Percentiles rank a stretch among this genome's conserved stretches.
phyloP scores from a whole-genome alignment of 2,797 vertebrate species.

The Meda fulgida region DNA sequence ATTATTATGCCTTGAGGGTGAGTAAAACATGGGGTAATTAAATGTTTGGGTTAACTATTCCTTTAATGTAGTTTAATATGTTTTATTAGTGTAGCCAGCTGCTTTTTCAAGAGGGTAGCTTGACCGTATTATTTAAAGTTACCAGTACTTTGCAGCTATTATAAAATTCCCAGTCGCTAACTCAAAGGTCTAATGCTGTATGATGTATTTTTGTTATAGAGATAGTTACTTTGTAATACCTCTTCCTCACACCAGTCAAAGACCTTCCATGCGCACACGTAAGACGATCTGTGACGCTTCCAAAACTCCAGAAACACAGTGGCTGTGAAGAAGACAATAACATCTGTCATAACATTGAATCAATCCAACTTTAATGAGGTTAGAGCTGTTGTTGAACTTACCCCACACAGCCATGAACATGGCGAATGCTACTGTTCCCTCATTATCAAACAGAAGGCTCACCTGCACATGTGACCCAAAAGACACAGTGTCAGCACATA shows the following conservation, averaged over 20 bases:
- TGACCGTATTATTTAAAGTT: not conserved
- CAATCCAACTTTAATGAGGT: not conserved
- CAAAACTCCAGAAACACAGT: conserved; percentile 95
- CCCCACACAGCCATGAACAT: conserved; percentile 97
- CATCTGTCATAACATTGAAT: not conserved
- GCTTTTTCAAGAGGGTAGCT: not conserved
- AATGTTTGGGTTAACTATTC: too few species aligned
- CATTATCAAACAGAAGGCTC: conserved; percentile 92
- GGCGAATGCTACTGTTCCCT: conserved; percentile 90
- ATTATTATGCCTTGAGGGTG: too few species aligned
- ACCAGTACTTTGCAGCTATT: not conserved
- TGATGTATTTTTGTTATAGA: not conserved
- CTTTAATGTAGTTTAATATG: not conserved
- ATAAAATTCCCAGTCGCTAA: not conserved
- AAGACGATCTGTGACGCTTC: conserved; percentile 86
- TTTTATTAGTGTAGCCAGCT: not conserved
- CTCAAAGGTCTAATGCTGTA: not conserved
- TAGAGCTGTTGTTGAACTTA: conserved; percentile 73
- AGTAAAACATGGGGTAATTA: too few species aligned
- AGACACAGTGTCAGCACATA: not conserved
- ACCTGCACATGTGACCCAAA: conserved; percentile 75
- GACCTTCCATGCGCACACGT: conserved; percentile 86
- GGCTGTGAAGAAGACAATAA: conserved; percentile 71
- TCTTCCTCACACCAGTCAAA: conserved; percentile 92
- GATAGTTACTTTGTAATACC: conserved; percentile 71